Evolutionary conservation across 2,888 invertebrate genomes (phyloP).

Genomic region (Thysanoteuthis rhombus): DNA sequence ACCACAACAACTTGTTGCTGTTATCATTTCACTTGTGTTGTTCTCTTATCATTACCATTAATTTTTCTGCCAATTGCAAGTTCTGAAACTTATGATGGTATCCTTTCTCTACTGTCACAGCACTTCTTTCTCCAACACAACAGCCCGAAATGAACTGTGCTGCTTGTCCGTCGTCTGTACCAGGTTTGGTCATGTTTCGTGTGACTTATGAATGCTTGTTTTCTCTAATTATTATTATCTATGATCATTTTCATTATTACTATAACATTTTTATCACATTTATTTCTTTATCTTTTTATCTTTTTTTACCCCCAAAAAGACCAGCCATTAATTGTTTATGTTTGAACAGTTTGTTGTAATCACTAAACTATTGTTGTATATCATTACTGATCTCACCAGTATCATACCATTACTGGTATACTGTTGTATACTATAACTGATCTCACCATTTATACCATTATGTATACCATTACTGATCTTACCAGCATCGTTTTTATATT

Average conservation of each 20-base stretch:
- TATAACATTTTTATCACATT: background rate
- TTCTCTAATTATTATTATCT: background rate
- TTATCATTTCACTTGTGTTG: background rate
- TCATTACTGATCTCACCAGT: background rate
- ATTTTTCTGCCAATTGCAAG: background rate
- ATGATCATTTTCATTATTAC: background rate
- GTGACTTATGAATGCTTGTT: constrained; percentile 12
- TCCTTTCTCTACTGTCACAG: background rate
- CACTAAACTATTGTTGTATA: background rate
- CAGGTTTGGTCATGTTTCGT: background rate
- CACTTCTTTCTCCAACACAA: constrained; percentile 12
- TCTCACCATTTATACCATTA: too few relatives aligned
- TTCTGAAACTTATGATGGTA: background rate
- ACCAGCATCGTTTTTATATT: background rate
- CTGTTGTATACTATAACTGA: too few relatives aligned
- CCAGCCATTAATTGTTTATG: background rate
- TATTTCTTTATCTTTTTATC: background rate
- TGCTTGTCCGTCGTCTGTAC: constrained; percentile 12
- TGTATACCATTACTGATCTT: background rate
- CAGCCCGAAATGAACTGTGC: background rate
- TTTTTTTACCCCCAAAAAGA: background rate
- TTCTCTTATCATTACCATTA: background rate
- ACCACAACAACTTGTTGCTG: constrained; percentile 1
- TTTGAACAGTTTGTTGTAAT: background rate
- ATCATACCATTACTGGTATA: background rate